Percentiles rank a stretch among this genome's conserved stretches.
phyloP scores from a whole-genome alignment of 1,140 invertebrate species.

The Calephelis nemesis region DNA sequence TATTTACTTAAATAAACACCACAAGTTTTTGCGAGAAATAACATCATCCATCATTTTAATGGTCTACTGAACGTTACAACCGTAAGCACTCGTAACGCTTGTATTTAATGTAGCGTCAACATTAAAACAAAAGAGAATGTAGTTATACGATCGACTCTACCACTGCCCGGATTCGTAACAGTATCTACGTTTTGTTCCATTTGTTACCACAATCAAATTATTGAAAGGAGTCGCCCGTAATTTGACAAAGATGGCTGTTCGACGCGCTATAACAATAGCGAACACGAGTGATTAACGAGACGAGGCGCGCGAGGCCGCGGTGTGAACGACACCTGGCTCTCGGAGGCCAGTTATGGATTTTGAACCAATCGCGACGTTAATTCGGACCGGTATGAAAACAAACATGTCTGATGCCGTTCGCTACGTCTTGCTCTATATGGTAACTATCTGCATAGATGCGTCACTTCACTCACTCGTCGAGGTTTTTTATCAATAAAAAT shows the following conservation, averaged over 20 bases:
- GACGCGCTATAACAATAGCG: constrained; percentile 77
- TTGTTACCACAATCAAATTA: constrained; percentile 67
- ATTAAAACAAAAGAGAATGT: constrained; percentile 78
- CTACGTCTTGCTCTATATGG: constrained; percentile 63
- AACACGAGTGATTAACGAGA: constrained; percentile 78
- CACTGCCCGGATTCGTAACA: constrained; percentile 56
- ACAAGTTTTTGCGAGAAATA: constrained; percentile 70
- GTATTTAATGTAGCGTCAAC: constrained; percentile 69
- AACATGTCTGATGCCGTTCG: constrained; percentile 73
- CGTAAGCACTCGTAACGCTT: constrained; percentile 68
- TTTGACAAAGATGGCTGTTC: constrained; percentile 79
- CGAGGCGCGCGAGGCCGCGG: constrained; percentile 78
- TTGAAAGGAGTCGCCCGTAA: constrained; percentile 72
- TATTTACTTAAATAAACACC: constrained; percentile 69
- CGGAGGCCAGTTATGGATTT: constrained; percentile 79
- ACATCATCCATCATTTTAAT: constrained; percentile 77
- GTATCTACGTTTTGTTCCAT: constrained; percentile 65
- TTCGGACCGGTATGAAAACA: constrained; percentile 79
- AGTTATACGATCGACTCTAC: constrained; percentile 55
- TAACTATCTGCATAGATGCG: constrained; percentile 61
- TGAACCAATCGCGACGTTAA: constrained; percentile 79
- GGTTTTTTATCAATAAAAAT: constrained; percentile 65
- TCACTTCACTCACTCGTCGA: constrained; percentile 55
- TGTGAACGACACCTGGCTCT: constrained; percentile 80
- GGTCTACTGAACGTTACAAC: constrained; percentile 72